Evolutionary conservation across 2,113 vertebrate genomes (phyloP), one percentile per base, ranked within the genome.

Genomic region (Pangasianodon gigas): DNA sequence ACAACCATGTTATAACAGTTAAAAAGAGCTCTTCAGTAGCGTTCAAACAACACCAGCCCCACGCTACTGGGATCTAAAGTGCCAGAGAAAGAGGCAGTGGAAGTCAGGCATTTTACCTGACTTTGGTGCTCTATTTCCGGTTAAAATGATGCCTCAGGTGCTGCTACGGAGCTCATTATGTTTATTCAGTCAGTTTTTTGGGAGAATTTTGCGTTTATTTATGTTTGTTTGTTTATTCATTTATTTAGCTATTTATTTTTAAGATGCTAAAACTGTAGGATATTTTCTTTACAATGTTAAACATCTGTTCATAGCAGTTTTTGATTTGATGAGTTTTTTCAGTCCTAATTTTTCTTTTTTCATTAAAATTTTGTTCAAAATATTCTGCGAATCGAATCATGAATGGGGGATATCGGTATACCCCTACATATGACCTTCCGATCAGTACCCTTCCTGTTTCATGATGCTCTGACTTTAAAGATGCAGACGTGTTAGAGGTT

Each of bases 301-400:
- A 48, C 46, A 2, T 51, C 4, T 52, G 21, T 6, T 51, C 11
- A 19, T 32, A 10, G 51, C 6, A 32, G 7, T 54, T 8, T 81
- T 51, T 80, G 37, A 79, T 26, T 26, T 48, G 24, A 37, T 32
- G 65, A 69, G n/a, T 14, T n/a, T 32, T 32, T 71, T 19, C 0
- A 5, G 4, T 7, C 0, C 0, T 1, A 0, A 0, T 5, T 6
- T 6, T 80, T 80, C 24, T 52, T n/a, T 14, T 1, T 26, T 6
- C 2, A n/a, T 14, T 79, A 48, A 48, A 11, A 44, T 19, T 21
- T 44, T 48, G 10, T 80, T 13, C 24, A 16, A 11, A 46, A 80
- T n/a, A n/a, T 81, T 29, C 14, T 32, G 13, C 11, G 16, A n/a
- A 81, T 54, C 7, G 10, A 16, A 16, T 51, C 41, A 48, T 46